Evolutionary conservation across 2,888 invertebrate genomes (phyloP), one percentile per base, ranked within the genome.

Genomic region (Schizaphis graminum): DNA sequence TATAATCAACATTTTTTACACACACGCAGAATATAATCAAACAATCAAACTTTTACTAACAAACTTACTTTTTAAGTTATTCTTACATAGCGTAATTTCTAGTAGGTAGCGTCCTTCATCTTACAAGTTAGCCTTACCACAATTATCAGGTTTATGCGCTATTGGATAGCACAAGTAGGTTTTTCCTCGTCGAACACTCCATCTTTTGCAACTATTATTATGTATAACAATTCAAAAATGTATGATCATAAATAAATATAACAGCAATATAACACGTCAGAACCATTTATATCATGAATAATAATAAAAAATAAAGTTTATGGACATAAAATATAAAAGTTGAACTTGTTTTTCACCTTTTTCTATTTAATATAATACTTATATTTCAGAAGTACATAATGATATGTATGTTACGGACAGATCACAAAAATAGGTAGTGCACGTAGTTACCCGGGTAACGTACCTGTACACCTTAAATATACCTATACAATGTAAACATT

Each of bases 221-320:
- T 67, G 16, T n/a, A 61, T 67, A 67, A 28, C 61, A 3, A 67
- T n/a, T 67, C 5, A 67, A 67, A 67, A n/a, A 67, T 67, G 5
- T 67, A 67, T 16, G 67, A n/a, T 5, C 4, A n/a, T 67, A n/a
- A 67, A 67, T 61, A 16, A 67, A 67, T 67, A 67, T 16, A 67
- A n/a, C 5, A 67, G 13, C 67, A n/a, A n/a, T 67, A 61, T 8
- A 61, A 28, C 28, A n/a, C 0, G 49, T 49, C 49, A 49, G 49
- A 49, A 16, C 53, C 5, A n/a, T n/a, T 5, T 13, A 16, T 67
- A 67, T 67, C 53, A n/a, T 28, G 13, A n/a, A 67, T 67, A 67
- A 67, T 16, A 67, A 67, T 67, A 67, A 67, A 67, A 61, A 67
- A 67, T 67, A 67, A 67, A 67, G 67, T 67, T 67, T n/a, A 67